Conservation (phyloP, 2,888 invertebrate genomes). For the Cylloceria caligata region DNA sequence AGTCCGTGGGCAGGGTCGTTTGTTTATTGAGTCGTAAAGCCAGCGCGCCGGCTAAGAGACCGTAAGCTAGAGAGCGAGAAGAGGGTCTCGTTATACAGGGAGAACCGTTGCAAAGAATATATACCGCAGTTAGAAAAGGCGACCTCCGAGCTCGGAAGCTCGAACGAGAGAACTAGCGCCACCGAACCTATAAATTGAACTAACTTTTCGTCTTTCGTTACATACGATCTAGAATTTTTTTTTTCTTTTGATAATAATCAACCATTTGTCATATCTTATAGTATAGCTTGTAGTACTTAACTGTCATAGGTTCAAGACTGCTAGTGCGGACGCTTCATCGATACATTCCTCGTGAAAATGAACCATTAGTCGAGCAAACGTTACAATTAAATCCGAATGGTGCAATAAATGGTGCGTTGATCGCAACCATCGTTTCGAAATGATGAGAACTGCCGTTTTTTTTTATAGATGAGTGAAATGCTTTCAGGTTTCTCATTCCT, state of each 20-base stretch:
- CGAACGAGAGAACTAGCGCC: constrained; percentile 16
- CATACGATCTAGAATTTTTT: background rate
- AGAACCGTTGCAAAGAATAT: constrained; percentile 48
- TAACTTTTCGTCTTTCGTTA: constrained; percentile 30
- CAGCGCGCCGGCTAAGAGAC: constrained; percentile 66
- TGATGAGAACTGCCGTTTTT: too few species aligned
- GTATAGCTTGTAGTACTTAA: background rate
- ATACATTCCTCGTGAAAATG: too few species aligned
- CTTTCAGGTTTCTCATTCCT: too few species aligned
- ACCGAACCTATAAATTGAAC: constrained; percentile 1
- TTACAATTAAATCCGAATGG: too few species aligned
- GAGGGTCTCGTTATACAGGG: constrained; percentile 56
- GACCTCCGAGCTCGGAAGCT: constrained; percentile 24
- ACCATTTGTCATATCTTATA: background rate
- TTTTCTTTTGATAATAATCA: constrained; percentile 9
- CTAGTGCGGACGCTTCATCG: constrained; percentile 1
- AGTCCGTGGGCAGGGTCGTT: constrained; percentile 68
- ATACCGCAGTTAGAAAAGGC: constrained; percentile 19
- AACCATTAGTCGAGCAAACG: too few species aligned
- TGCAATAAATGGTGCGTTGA: too few species aligned
- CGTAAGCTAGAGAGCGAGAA: constrained; percentile 47
- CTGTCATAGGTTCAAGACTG: background rate
- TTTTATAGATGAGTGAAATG: too few species aligned
- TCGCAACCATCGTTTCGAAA: too few species aligned
- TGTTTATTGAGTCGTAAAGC: constrained; percentile 75